Base-by-base conservation (phyloP, 2,888 invertebrate species). In the Acronicta leporina region DNA sequence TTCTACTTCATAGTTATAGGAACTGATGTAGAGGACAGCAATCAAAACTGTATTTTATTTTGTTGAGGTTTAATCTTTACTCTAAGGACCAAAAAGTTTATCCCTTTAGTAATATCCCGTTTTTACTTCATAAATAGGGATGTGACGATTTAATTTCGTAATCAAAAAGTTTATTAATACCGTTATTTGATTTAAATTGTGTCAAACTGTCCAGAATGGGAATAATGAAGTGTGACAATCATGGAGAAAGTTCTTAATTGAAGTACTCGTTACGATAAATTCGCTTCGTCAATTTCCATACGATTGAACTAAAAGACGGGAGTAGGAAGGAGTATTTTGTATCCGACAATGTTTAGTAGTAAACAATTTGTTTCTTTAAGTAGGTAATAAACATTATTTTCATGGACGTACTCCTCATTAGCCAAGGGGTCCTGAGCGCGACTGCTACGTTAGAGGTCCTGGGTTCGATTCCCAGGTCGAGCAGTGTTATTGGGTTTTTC, bases 281-380 rank as follows among this genome's bases (percentile, higher is more conserved):
- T 54, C 43, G 40, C 33, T 53, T 44, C 49, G 43, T 38, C 43
- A 60, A 71, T 71, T 71, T 63, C 51, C 56, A 71, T 60, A 57
- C 43, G 44, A 62, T 62, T 41, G 35, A 38, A 52, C 33, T 33
- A 38, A 53, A 40, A 14, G 11, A 43, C 14, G n/a, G n/a, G n/a
- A n/a, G n/a, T n/a, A n/a, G n/a, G n/a, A 40, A 11, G 14, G 14
- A 41, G 20, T n/a, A 27, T n/a, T 47, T 43, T 27, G 33, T 33
- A 13, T 44, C 42, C n/a, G 33, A 30, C 2, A 33, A 10, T 11
- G 11, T 11, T 33, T 33, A 3, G 33, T 33, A 4, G 33, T 33
- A 33, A 33, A 33, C 33, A 33, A 33, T 33, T 11, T 5, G 11
- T 33, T 33, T 2, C 11, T 33, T 30, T 30, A 10, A 33, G 20